Evolutionary conservation across 1,140 invertebrate genomes (phyloP).

Genomic region (Leptestheria dahalacensis): DNA sequence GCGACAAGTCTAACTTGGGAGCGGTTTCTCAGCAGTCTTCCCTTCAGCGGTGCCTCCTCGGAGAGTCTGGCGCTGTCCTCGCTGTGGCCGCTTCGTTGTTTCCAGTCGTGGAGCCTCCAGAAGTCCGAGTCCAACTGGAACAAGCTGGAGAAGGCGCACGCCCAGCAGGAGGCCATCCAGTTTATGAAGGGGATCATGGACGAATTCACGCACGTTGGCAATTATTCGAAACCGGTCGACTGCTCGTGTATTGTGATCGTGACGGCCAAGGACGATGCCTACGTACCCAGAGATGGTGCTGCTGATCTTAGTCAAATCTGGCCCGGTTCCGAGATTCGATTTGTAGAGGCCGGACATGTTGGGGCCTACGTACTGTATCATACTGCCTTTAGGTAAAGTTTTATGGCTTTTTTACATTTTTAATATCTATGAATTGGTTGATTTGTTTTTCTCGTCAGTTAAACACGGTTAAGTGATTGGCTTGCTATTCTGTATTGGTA

Average conservation of each 20-base stretch:
- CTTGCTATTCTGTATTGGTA: neutral
- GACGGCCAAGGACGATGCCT: slow-evolving; percentile 77
- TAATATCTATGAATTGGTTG: neutral
- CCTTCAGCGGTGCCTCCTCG: neutral
- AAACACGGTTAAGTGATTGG: neutral
- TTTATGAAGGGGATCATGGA: slow-evolving; percentile 99
- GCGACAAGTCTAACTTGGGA: too few relatives aligned
- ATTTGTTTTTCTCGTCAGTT: neutral
- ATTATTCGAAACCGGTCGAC: slow-evolving; percentile 70
- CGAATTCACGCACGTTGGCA: slow-evolving; percentile 89
- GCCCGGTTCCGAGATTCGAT: slow-evolving; percentile 76
- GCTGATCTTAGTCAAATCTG: slow-evolving; percentile 71
- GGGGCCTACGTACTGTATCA: slow-evolving; percentile 75
- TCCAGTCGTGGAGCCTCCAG: neutral
- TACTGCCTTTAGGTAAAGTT: slow-evolving; percentile 73
- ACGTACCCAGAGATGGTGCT: slow-evolving; percentile 72
- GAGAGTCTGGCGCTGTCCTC: neutral
- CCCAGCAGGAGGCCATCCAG: slow-evolving; percentile 51
- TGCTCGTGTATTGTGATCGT: slow-evolving; percentile 70
- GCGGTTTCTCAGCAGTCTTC: neutral
- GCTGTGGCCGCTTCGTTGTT: neutral
- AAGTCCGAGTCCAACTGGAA: neutral
- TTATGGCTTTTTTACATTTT: too few relatives aligned
- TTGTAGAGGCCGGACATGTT: slow-evolving; percentile 79
- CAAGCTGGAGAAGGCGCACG: slow-evolving; percentile 4